phyloP scores from a whole-genome alignment of 1,140 invertebrate species.

The Listronotus bonariensis region DNA sequence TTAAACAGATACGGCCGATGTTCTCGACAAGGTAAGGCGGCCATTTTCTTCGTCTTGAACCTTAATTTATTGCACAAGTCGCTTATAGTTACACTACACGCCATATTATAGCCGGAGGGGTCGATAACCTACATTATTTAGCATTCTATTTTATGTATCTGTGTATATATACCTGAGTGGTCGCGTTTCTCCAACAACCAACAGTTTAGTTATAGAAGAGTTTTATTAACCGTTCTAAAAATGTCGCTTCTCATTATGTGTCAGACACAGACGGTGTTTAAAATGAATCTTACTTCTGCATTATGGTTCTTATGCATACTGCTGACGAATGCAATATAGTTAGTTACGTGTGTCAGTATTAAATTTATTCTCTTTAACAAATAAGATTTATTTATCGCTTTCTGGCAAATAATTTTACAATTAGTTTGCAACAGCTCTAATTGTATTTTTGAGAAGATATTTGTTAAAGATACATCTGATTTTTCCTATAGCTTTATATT shows the following conservation, averaged over 20 bases:
- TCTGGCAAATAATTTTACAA: too few species aligned
- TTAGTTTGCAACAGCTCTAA: too few species aligned
- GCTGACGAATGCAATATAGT: too few species aligned
- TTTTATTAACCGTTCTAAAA: conserved; percentile 56
- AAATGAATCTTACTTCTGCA: too few species aligned
- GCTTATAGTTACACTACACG: conserved; percentile 39
- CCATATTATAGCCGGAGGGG: conserved; percentile 43
- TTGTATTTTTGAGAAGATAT: too few species aligned
- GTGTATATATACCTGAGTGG: conserved; percentile 52
- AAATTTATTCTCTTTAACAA: too few species aligned
- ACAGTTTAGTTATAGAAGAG: conserved; percentile 31
- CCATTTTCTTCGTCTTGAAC: conserved; percentile 35
- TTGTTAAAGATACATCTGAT: too few species aligned
- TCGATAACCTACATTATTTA: conserved; percentile 57
- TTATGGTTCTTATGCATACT: too few species aligned
- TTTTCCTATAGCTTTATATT: too few species aligned
- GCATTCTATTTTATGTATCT: conserved; percentile 54
- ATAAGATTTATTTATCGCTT: too few species aligned
- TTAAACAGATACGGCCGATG: conserved; percentile 20
- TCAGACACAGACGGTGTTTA: conserved; percentile 2
- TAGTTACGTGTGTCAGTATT: too few species aligned
- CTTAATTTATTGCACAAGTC: conserved; percentile 37
- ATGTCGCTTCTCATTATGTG: conserved; percentile 43
- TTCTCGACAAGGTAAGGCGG: conserved; percentile 32
- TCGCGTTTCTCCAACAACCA: conserved; percentile 37